A percentile compares a stretch with the other conserved stretches of the same genome.
phyloP scores from a whole-genome alignment of 2,888 invertebrate species.

The Melitaea athalia region DNA sequence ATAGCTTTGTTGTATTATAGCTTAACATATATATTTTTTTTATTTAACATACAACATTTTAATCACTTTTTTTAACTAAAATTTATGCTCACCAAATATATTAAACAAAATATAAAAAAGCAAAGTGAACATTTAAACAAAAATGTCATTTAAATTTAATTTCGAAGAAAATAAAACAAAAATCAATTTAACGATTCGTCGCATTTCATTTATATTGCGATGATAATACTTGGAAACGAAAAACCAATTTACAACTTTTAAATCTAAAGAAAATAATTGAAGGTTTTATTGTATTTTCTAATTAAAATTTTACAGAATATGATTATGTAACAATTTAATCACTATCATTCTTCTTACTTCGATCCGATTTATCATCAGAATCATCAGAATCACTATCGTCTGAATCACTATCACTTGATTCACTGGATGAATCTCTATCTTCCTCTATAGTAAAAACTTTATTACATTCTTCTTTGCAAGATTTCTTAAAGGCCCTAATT shows the following conservation, averaged over 20 bases:
- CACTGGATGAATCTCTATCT: neutral
- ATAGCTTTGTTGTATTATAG: too few relatives aligned
- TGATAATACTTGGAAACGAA: neutral
- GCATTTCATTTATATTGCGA: slow-evolving; percentile 1
- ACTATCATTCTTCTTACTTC: slow-evolving; percentile 15
- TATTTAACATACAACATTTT: too few relatives aligned
- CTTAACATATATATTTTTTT: too few relatives aligned
- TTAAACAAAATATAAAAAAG: slow-evolving; percentile 3
- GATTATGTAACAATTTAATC: slow-evolving; percentile 6
- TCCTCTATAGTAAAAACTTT: slow-evolving; percentile 34
- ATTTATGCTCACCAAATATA: slow-evolving; percentile 15
- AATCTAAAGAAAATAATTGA: too few relatives aligned
- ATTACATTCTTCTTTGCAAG: slow-evolving; percentile 52
- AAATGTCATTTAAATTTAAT: slow-evolving; percentile 2
- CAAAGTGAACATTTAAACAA: neutral
- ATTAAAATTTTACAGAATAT: neutral
- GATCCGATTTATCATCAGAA: slow-evolving; percentile 5
- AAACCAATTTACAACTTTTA: neutral
- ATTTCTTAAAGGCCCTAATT: slow-evolving; percentile 44
- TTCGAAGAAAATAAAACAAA: slow-evolving; percentile 4
- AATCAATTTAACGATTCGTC: neutral
- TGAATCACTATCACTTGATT: slow-evolving; percentile 26
- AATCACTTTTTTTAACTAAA: too few relatives aligned
- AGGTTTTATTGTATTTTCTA: too few relatives aligned
- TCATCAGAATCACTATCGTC: slow-evolving; percentile 26